Base-by-base conservation (phyloP, 1,140 invertebrate species). In the Armadillidium nasatum region DNA sequence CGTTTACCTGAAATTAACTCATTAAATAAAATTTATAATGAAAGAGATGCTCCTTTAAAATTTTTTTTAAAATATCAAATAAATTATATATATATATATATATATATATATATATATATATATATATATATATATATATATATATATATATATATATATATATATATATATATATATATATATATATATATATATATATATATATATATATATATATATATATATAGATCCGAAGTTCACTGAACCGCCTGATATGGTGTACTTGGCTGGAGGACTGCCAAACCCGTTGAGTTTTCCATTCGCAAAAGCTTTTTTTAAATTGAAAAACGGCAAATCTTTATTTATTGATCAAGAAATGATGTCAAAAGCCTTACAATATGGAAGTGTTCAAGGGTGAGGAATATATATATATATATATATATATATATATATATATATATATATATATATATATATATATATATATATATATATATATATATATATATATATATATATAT, bases 401-500 rank as follows among this genome's bases (percentile, higher is more conserved):
- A 60, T 60, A 15, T 19, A 15, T 13, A 60, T 4, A 15, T 60
- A 60, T 1, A 60, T 7, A 60, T 2, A 15, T 2, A 60, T 2
- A 19, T 2, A 60, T 60, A 60, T 4, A 60, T 7, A 15, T 60
- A 7, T 7, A 4, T 19, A 60, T 60, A 60, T 60, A 60, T 15
- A 60, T 15, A 60, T 13, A 15, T 60, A 19, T 15, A 13, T 15
- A 60, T 15, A 60, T 33, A 33, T 33, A 15, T 60, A 60, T 60
- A 15, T 19, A 15, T 13, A 60, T 60, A 15, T 60, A 60, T 19
- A 60, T 60, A 60, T 19, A 15, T 60, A 60, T 19, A 19, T 13
- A 60, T 60, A 60, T 60, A 60, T 60, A 15, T 60, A 19, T 60
- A 60, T 19, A 60, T 60, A 60, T 60, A 60, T 15, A 60, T 15